A percentile compares a stretch with the other conserved stretches of the same genome.
phyloP scores from a whole-genome alignment of 2,797 vertebrate species.

The Selene dorsalis region DNA sequence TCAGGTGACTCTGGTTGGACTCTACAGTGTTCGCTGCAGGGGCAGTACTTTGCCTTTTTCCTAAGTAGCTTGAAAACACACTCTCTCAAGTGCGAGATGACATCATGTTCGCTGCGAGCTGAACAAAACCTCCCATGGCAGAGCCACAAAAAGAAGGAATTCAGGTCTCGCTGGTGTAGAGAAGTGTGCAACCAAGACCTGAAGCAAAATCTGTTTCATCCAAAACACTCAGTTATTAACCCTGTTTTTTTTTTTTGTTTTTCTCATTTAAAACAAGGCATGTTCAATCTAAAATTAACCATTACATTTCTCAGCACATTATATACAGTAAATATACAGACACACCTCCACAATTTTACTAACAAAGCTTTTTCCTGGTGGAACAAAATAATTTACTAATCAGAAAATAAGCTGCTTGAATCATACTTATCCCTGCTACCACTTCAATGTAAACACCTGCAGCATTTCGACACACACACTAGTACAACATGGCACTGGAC shows the following conservation, averaged over 20 bases:
- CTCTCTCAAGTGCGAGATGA: background rate
- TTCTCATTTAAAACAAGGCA: background rate
- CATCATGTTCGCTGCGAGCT: slow-evolving; percentile 9
- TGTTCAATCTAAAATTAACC: slow-evolving; percentile 21
- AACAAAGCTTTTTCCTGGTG: slow-evolving; percentile 44
- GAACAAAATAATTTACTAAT: slow-evolving; percentile 46
- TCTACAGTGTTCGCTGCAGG: background rate
- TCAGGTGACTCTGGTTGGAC: background rate
- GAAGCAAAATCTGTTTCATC: slow-evolving; percentile 1
- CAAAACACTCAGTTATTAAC: background rate
- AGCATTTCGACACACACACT: too few relatives aligned
- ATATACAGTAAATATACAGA: slow-evolving; percentile 6
- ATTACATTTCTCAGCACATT: background rate
- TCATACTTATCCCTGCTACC: too few relatives aligned
- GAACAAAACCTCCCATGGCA: background rate
- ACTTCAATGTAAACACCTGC: too few relatives aligned
- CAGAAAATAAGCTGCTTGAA: slow-evolving; percentile 38
- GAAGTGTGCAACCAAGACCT: background rate
- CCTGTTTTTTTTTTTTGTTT: background rate
- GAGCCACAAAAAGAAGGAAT: background rate
- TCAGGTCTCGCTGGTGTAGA: background rate
- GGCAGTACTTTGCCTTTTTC: background rate
- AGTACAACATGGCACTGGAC: background rate
- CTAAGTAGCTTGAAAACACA: background rate
- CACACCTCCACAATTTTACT: background rate